These are phyloP conservation scores for Crossoptilon crossoptilon DNA, from an alignment of 2,797 vertebrate species.

Conservation along the genomic window DNA sequence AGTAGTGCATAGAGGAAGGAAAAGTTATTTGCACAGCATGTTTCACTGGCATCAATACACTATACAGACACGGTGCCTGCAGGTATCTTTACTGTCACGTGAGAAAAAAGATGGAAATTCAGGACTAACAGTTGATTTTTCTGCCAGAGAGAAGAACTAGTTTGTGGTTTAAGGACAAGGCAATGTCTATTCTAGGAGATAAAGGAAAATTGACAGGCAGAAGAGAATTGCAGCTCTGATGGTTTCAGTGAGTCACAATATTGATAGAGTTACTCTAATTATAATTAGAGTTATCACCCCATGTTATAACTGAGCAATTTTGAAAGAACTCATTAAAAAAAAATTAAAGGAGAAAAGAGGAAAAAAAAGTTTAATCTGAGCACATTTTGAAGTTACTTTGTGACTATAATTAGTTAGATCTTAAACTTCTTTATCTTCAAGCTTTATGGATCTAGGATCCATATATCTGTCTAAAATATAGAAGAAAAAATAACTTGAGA, in stretches of 20 bases:
- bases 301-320: neutral
- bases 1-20: neutral
- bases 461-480: neutral
- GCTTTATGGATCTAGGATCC: neutral
- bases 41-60: neutral
- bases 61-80: neutral
- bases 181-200: neutral
- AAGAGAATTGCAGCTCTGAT: neutral
- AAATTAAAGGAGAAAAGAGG: neutral
- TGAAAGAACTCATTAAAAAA: neutral
- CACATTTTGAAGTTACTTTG: neutral
- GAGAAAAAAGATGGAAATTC: neutral
- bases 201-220: neutral
- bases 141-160: neutral
- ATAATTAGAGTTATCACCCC: too few species aligned
- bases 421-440: neutral
- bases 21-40: neutral
- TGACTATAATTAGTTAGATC: neutral
- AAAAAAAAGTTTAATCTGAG: neutral
- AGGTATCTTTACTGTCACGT: neutral
- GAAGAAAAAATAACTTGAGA: neutral
- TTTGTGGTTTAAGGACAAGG: neutral
- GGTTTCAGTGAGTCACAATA: neutral
- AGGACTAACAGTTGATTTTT: neutral
- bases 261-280: neutral